Evolutionary conservation across 92 coral and sea anemone genomes (phyloP), one percentile per base, ranked within the genome.

Genomic region (Pocillopora grandis): DNA sequence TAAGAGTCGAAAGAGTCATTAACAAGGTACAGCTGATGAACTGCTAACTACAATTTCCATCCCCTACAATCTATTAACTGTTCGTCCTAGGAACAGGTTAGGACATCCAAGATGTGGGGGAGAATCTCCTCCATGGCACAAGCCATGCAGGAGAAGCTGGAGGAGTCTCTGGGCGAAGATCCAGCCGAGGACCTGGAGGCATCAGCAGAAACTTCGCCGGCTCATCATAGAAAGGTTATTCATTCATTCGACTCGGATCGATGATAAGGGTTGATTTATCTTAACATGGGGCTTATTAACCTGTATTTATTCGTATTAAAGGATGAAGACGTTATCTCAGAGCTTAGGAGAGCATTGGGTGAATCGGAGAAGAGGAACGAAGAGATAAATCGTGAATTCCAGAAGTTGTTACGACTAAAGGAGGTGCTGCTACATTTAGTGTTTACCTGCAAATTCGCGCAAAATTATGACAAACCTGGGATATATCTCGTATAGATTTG

Each of bases 101-200:
- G 69, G 65, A 17, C 72, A 65, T 58, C 77, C 83, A 82, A 86
- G 12, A 97, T 97, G 99, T 97, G 99, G 99, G 98, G 99, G 57
- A 89, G 94, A 86, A 88, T 97, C 42, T 89, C 89, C 58, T 92
- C 94, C 85, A 91, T 93, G 69, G 90, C 98, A 15, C 98, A 97
- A 77, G 88, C 93, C 76, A 94, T 97, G 79, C 98, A 94, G 73
- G 99, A 97, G 64, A 97, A 97, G 72, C 87, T 97, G 76, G 99
- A 97, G 73, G 98, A 85, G 81, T 95, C 98, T 58, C 79, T 89
- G 48, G 95, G 94, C 14, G 99, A 97, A 21, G 98, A 93, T 69
- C 92, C 88, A 17, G 93, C 62, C 21, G 88, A 83, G 31, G 68
- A 66, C 36, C 71, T 78, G 20, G 89, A 86, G 60, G 82, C 76